Evolutionary conservation across 2,113 vertebrate species (phyloP).

Genomic region (Tursiops truncatus): DNA sequence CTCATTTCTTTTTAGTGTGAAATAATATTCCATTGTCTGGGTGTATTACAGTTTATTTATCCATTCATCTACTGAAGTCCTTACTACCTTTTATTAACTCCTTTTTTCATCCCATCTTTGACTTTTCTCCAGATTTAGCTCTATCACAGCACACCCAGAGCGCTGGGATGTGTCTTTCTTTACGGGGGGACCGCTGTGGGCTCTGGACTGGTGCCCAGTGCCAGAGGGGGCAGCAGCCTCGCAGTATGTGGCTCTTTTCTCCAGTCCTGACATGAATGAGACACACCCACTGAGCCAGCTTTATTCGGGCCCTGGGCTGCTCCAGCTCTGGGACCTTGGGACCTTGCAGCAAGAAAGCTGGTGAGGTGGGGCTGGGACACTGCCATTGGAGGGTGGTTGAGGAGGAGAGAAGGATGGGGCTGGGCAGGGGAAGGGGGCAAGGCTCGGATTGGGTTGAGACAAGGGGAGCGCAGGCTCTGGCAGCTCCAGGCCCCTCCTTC

Average conservation of each 20-base stretch:
- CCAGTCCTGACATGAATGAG: constrained; percentile 91
- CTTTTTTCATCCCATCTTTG: constrained; percentile 8
- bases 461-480: background rate
- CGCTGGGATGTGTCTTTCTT: constrained; percentile 92
- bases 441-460: background rate
- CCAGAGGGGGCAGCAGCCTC: constrained; percentile 86
- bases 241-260: constrained; percentile 92
- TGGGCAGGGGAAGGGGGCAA: background rate
- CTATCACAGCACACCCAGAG: constrained; percentile 85
- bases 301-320: constrained; percentile 83
- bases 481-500: background rate
- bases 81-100: background rate
- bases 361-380: constrained; percentile 83
- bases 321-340: constrained; percentile 96
- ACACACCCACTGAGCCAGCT: constrained; percentile 83
- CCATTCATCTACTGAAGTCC: background rate
- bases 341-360: constrained; percentile 85
- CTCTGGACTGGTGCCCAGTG: constrained; percentile 95
- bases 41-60: background rate
- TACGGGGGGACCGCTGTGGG: constrained; percentile 93
- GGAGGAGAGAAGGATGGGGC: background rate
- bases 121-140: constrained; percentile 87
- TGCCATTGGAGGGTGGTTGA: constrained; percentile 39
- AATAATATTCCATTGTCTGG: background rate
- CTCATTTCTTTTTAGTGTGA: background rate